Evolutionary conservation across 2,113 vertebrate genomes (phyloP), one percentile per base, ranked within the genome.

Genomic region (Geococcyx californianus): DNA sequence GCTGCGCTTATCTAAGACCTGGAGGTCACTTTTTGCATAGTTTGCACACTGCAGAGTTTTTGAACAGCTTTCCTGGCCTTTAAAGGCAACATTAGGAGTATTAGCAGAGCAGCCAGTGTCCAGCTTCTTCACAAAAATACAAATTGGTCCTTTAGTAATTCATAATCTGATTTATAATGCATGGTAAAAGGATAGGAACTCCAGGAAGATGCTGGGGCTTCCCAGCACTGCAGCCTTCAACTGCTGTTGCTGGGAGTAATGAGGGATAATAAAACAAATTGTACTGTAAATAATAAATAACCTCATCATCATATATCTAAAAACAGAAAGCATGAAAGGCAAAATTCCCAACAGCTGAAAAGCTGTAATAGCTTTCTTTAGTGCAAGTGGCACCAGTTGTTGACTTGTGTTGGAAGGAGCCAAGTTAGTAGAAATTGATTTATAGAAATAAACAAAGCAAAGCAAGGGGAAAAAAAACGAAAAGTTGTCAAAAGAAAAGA

Each of bases 141-240:
- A 95, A 52, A 94, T 59, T 62, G 14, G 36, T 23, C 84, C 60
- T 89, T 98, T 73, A 97, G 97, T 98, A 97, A 97, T 98, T 96
- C 92, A 92, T 97, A 72, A 42, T 79, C 76, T 96, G 93, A 94
- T 97, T 97, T 93, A 98, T 97, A 97, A 97, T 97, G 58, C 80
- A 94, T 93, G 83, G 66, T 96, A 95, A 98, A 96, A 97, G 42
- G 72, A 63, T 49, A 73, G 59, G 82, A 92, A 77, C 82, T 97
- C 90, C 94, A 97, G 96, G 93, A 98, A 97, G 76, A 90, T 25
- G 52, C 9, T 19, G 67, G 78, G 74, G 20, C 67, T 98, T 97
- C 96, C 95, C 95, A 96, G 95, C 88, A 98, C 36, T 6, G 5
- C 26, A 81, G 28, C 15, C 52, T 73, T 75, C 70, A 54, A 33